These are phyloP conservation scores for Coptodon rendalli DNA, from an alignment of 2,113 vertebrate genomes.

Conservation along the genomic window DNA sequence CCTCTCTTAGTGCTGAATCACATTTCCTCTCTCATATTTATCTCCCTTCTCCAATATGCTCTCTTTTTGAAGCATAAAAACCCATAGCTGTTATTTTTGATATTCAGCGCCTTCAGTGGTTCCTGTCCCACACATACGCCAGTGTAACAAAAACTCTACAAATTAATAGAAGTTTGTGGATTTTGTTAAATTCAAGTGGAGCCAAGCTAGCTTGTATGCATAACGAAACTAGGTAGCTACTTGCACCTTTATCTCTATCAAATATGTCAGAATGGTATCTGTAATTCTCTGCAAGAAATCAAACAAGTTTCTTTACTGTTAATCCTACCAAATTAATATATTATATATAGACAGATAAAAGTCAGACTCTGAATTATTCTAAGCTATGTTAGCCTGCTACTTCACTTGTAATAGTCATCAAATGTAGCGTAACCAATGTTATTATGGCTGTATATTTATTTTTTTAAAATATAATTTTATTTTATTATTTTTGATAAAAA, in stretches of 20 bases:
- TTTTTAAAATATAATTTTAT: not conserved
- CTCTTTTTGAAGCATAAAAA: not conserved
- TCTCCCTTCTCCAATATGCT: not conserved
- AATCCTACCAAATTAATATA: not conserved
- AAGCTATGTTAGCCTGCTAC: not conserved
- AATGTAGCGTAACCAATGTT: not conserved
- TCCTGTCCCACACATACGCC: not conserved
- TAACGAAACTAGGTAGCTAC: not conserved
- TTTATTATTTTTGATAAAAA: not conserved
- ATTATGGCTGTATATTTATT: not conserved
- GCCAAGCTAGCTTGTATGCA: not conserved
- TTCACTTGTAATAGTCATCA: not conserved
- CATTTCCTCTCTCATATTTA: not conserved
- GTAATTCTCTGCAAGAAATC: not conserved
- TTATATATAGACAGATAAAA: not conserved
- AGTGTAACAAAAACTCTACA: not conserved
- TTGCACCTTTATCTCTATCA: not conserved
- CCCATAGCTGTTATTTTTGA: not conserved
- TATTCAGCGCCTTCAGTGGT: not conserved
- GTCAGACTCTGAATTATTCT: accelerated
- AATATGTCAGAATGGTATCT: not conserved
- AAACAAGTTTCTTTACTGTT: not conserved
- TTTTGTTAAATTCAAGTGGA: not conserved
- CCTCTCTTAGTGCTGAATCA: not conserved
- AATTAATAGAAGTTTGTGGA: not conserved